Evolutionary conservation across 2,797 vertebrate genomes (phyloP), one percentile per base, ranked within the genome.

Genomic region (Sarcophilus harrisii): DNA sequence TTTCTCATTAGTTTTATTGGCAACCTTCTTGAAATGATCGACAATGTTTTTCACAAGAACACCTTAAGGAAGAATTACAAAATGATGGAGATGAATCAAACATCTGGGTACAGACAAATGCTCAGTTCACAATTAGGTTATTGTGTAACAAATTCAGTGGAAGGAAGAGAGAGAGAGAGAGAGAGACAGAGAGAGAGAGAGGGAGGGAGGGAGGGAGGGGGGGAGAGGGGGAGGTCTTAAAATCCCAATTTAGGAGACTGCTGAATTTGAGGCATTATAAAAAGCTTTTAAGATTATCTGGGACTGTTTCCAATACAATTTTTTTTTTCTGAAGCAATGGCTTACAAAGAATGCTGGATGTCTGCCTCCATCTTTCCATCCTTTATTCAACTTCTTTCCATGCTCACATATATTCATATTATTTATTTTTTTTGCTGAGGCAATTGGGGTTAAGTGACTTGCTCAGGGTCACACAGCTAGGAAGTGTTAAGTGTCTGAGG

Each of bases 31-130:
- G 97, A 99, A 99, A 95, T 99, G 99, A 97, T 98, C 98, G 96
- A 99, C 98, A 98, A 99, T 99, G 95, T 98, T 98, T 66, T 98
- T 98, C 96, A 99, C 97, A 94, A 99, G 98, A 62, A 99, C 98
- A 97, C 99, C 99, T 99, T 98, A 95, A 98, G 98, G 97, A 98
- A 98, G 8, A 97, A 6, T 54, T 16, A 97, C 2, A 95, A 91
- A 9, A 45, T 11, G 91, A 93, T 94, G 49, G 24, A 93, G 95
- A 32, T 95, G 1, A 96, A 94, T 0, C 58, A 95, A 92, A 0
- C 28, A 92, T 0, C 38, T 90, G 27, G n/a, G 60, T 94, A 32
- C 49, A 30, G 54, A 92, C 57, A 32, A 30, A 38, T 58, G 38
- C 24, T 54, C n/a, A 81, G 38, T 58, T 91, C 30, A 14, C 73